Evolutionary conservation across 2,888 invertebrate genomes (phyloP), one percentile per base, ranked within the genome.

Genomic region (Allophyes oxyacanthae): DNA sequence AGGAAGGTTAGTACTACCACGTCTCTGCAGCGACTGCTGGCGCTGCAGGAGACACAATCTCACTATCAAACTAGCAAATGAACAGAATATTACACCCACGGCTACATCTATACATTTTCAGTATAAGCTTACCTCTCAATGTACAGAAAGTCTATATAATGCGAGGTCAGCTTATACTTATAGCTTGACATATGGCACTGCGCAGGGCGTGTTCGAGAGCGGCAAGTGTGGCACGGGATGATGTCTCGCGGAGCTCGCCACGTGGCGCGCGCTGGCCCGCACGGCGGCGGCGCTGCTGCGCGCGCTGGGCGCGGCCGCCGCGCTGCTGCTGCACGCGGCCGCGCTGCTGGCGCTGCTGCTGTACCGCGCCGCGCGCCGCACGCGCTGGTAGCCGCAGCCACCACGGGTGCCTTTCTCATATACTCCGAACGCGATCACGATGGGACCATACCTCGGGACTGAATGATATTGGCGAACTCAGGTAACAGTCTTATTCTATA

Each of bases 221-320:
- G 97, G 97, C 84, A 97, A 97, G 92, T 97, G 97, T 87, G 97
- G 97, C 86, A 98, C 97, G 82, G 96, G 96, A 92, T 94, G 94
- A 94, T 91, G 85, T 63, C 81, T 72, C 78, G 75, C 82, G 72
- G 88, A 86, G 89, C 88, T 87, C 85, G 92, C 87, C 87, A 73
- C 85, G 79, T 77, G 59, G 78, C 72, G 63, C 55, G 64, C 68
- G 63, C 76, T 69, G 78, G 73, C 68, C 77, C 64, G 72, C 76
- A 68, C 64, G 74, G 76, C 72, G 72, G 62, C 75, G 74, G 72
- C 66, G 75, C 77, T 71, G 75, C 77, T 73, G 72, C 63, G 76
- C 74, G 72, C 66, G 75, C 77, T 71, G 67, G 73, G 65, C 55
- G 78, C 75, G 75, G 71, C 78, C 33, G 76, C 70, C 15, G 70